A percentile compares a stretch with the other conserved stretches of the same genome.
These are phyloP conservation scores for Diploptera punctata DNA, from an alignment of 2,888 invertebrate genomes.

Conservation along the genomic window DNA sequence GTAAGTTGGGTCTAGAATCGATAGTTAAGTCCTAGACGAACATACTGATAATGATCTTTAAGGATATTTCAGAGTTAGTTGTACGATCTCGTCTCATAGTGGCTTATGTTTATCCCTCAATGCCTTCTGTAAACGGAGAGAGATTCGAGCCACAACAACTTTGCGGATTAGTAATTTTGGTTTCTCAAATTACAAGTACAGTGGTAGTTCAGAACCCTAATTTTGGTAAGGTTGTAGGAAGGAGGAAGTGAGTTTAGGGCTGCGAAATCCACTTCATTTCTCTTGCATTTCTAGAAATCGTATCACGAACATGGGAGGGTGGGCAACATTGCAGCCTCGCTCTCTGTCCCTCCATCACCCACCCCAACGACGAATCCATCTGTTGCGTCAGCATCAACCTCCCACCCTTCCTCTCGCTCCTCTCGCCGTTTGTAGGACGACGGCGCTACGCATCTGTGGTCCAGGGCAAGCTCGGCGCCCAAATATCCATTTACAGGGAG, in stretches of 20 bases:
- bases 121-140: too few species aligned
- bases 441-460: not conserved
- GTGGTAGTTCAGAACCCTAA: not conserved
- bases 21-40: too few species aligned
- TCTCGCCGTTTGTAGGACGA: not conserved
- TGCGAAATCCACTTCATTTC: not conserved
- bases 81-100: too few species aligned
- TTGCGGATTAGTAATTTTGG: constrained; percentile 6
- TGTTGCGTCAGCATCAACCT: constrained; percentile 28
- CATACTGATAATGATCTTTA: too few species aligned
- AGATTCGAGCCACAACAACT: not conserved
- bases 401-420: not conserved
- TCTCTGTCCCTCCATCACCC: not conserved
- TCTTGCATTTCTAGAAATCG: not conserved
- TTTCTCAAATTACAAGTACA: constrained; percentile 2
- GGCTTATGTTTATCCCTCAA: too few species aligned
- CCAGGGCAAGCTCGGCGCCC: too few species aligned
- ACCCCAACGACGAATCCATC: constrained; percentile 9
- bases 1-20: too few species aligned
- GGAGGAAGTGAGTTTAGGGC: too few species aligned
- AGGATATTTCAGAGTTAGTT: too few species aligned
- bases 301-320: not conserved
- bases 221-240: not conserved
- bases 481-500: too few species aligned
- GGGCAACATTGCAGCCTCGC: not conserved